Evolutionary conservation across 2,113 vertebrate genomes (phyloP), one percentile per base, ranked within the genome.

Genomic region (Isurus oxyrinchus): DNA sequence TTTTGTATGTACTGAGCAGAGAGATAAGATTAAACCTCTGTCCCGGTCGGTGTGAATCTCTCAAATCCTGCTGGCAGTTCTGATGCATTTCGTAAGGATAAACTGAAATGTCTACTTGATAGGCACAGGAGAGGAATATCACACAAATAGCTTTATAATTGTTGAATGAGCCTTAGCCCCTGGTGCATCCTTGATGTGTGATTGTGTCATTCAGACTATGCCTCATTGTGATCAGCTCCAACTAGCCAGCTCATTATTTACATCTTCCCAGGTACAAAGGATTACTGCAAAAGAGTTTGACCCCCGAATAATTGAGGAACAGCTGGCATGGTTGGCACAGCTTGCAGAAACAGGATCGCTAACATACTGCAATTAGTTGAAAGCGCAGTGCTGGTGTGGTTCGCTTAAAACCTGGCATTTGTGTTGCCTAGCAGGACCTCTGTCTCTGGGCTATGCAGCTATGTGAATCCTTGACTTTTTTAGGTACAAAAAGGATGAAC

Each of bases 361-460:
- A 94, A 94, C 90, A 94, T 94, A 21, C 59, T 94, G 59, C 40
- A 66, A 94, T 94, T 94, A 94, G 90, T 66, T 94, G 90, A 94
- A 63, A 40, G 59, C 40, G 90, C 59, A 94, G 90, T 40, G 10
- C 59, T 19, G 21, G 61, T 63, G n/a, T 94, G 90, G 35, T 13
- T 94, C 13, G 61, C 59, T 84, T 84, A 63, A 94, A 94, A 40
- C n/a, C 59, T 66, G 90, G 59, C 90, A 94, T 63, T 7, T 23
- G 2, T 94, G 59, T 8, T 94, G 21, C 55, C 90, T 35, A 27
- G 44, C 27, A 57, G 53, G 53, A 90, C 55, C 55, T 59, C 59
- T 40, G 59, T 14, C 55, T 91, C 31, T 61, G 55, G 55, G 31
- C 55, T 40, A 16, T 63, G 88, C 88, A 61, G 35, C 57, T 61